Base-by-base conservation (phyloP, 1,140 invertebrate genomes). In the Grapholita molesta region DNA sequence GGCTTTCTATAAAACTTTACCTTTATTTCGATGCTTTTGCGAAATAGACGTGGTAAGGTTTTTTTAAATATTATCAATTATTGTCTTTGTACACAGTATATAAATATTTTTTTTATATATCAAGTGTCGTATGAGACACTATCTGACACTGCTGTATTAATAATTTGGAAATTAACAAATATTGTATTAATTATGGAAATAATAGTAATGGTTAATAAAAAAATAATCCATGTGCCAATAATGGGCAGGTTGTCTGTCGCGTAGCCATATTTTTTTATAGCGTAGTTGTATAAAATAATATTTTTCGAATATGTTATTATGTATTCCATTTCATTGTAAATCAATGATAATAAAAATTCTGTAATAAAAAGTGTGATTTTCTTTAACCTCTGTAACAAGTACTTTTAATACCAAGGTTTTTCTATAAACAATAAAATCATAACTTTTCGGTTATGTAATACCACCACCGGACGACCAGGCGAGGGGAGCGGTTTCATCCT, bases 181-280 rank as follows among this genome's bases (percentile, higher is more conserved):
- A 65, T 64, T 65, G 38, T 76, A 70, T 75, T 78, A 79, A 78
- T 75, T 77, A 69, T 66, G 76, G 71, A 73, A 78, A 68, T 71
- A 71, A 76, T 71, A 71, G 53, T 57, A 68, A 61, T 15, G 55
- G 55, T 61, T 76, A 71, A 71, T 71, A 71, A 72, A 67, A 76
- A 78, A 76, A 78, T 78, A 79, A 80, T 87, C 83, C 71, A 89
- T 82, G 88, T 90, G 88, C 88, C 88, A 90, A 90, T 88, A 86
- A 65, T 55, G 74, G 86, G 85, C 82, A 82, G 82, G 66, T 65
- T 12, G 33, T 76, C 84, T 83, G 84, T 88, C 85, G 66, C 77
- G 21, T 88, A 89, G 88, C 87, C 85, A 89, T 90, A 89, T 86
- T 85, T 76, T 30, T 80, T 84, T 80, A 85, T 83, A 85, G 80